These are phyloP conservation scores for Vollenhovia emeryi DNA, from an alignment of 1,140 invertebrate species.

Conservation along the genomic window DNA sequence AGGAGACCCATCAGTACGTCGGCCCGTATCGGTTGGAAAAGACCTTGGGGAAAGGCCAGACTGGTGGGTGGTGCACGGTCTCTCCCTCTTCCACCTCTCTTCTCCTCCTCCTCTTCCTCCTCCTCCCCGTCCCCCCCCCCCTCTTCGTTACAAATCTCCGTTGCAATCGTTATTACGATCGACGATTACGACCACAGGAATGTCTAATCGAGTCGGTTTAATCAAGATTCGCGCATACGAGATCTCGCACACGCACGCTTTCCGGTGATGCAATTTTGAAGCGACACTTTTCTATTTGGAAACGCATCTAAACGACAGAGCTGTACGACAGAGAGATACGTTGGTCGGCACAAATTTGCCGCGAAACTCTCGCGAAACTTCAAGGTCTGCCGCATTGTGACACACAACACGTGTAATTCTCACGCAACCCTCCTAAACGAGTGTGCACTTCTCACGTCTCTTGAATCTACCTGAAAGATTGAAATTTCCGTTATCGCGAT, in stretches of 20 bases:
- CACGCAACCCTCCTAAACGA: background rate
- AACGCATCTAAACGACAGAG: too few relatives aligned
- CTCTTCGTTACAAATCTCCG: background rate
- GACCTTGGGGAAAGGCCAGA: constrained; percentile 99
- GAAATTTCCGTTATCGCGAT: background rate
- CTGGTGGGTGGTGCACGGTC: constrained; percentile 89
- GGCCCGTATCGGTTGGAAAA: constrained; percentile 99
- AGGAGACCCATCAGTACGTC: constrained; percentile 96
- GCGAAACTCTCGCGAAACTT: constrained; percentile 14
- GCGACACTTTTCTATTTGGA: background rate
- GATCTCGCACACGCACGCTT: background rate
- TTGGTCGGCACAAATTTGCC: constrained; percentile 6
- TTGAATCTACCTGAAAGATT: background rate
- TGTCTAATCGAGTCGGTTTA: constrained; percentile 5
- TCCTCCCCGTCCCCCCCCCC: too few relatives aligned
- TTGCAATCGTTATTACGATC: background rate
- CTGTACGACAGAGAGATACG: too few relatives aligned
- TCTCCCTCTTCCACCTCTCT: background rate
- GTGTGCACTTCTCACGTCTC: background rate
- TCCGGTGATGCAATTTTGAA: background rate
- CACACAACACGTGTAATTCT: constrained; percentile 1
- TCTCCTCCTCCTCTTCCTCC: too few relatives aligned
- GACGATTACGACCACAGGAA: constrained; percentile 1
- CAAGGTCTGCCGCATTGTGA: background rate
- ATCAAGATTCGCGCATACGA: background rate